These are phyloP conservation scores for Halichoeres trimaculatus DNA, from an alignment of 2,113 vertebrate genomes.

Conservation along the genomic window DNA sequence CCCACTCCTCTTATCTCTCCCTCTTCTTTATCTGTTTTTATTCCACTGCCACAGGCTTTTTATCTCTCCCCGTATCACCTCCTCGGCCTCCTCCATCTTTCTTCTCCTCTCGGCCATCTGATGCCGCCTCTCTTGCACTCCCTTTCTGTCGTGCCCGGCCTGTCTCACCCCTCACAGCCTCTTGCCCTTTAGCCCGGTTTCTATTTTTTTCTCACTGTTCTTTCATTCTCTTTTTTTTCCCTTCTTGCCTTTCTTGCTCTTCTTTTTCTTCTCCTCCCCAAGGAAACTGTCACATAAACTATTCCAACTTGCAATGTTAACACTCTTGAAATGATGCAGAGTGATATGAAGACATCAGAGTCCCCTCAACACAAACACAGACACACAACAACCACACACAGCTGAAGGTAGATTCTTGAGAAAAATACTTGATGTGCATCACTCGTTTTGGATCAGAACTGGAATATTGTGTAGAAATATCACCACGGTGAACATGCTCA, in stretches of 20 bases:
- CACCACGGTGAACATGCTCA: conserved; percentile 3
- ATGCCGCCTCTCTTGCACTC: conserved; percentile 8
- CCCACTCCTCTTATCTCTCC: conserved; percentile 16
- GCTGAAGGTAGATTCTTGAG: too few relatives aligned
- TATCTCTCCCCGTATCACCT: conserved; percentile 41
- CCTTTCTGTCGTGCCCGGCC: conserved; percentile 22
- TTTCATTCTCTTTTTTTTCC: conserved; percentile 10
- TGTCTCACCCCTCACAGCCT: conserved; percentile 7
- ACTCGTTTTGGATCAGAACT: too few relatives aligned
- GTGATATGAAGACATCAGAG: conserved; percentile 32
- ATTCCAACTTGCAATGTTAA: conserved; percentile 39
- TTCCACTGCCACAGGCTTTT: conserved; percentile 26
- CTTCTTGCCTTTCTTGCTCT: background rate
- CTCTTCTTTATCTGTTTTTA: conserved; percentile 12
- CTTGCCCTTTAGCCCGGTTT: conserved; percentile 41
- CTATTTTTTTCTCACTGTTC: background rate
- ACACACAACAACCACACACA: background rate
- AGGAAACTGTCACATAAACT: conserved; percentile 57
- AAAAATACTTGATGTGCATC: too few relatives aligned
- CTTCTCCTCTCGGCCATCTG: conserved; percentile 3
- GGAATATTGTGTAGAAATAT: conserved; percentile 3
- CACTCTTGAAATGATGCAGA: conserved; percentile 36
- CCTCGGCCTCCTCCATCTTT: conserved; percentile 18
- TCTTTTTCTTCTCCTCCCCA: conserved; percentile 14
- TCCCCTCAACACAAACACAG: background rate